Evolutionary conservation across 2,888 invertebrate species (phyloP).

Genomic region (Siphlonurus alternatus): DNA sequence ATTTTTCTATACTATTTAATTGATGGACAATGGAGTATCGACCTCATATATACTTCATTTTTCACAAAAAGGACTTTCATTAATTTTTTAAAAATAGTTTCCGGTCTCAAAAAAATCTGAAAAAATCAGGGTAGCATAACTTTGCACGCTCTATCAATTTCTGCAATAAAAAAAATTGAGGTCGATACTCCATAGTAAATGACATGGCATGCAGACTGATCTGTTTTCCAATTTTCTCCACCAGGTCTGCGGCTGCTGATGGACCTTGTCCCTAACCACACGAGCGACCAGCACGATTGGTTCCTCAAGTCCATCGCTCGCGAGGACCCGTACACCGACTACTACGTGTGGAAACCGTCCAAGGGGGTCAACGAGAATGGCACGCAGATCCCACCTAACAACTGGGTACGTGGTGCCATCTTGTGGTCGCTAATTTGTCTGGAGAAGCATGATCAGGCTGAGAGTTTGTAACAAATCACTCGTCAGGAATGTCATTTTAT

Average conservation of each 20-base stretch:
- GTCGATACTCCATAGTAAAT: too few relatives aligned
- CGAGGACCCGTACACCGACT: constrained; percentile 47
- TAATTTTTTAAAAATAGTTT: too few relatives aligned
- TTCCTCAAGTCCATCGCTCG: constrained; percentile 49
- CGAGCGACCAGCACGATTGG: constrained; percentile 65
- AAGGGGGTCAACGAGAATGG: constrained; percentile 22
- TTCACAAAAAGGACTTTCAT: too few relatives aligned
- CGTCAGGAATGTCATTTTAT: neutral
- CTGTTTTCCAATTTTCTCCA: constrained; percentile 13
- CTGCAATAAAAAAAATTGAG: too few relatives aligned
- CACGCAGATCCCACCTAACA: constrained; percentile 16
- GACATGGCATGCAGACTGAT: too few relatives aligned
- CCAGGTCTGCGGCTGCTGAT: constrained; percentile 40
- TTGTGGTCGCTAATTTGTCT: too few relatives aligned
- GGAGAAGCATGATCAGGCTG: neutral
- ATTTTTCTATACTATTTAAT: too few relatives aligned
- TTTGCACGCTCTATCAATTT: too few relatives aligned
- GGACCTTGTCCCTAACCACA: constrained; percentile 57
- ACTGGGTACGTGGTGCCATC: constrained; percentile 14
- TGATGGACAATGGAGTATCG: too few relatives aligned
- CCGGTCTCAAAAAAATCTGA: too few relatives aligned
- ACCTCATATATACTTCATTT: too few relatives aligned
- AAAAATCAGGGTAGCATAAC: too few relatives aligned
- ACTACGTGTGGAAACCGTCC: constrained; percentile 61
- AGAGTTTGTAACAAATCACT: neutral